Percentiles rank a stretch among this genome's conserved stretches.
phyloP scores from a whole-genome alignment of 2,888 invertebrate genomes.

The Scelioninae gen. 1 region DNA sequence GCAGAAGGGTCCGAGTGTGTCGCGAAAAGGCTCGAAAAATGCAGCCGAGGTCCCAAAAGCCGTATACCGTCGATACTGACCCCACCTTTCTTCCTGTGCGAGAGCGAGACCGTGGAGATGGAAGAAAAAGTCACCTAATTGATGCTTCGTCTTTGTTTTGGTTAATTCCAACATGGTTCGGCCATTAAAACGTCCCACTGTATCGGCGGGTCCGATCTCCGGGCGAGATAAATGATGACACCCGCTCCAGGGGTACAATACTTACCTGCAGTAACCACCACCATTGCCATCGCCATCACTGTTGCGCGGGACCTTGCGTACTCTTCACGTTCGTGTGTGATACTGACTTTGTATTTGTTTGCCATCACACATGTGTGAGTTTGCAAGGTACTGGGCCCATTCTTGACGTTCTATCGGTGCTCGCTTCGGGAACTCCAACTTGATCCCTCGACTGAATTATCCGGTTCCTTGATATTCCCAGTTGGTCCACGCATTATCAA shows the following conservation, averaged over 20 bases:
- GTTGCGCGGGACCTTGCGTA: slow-evolving; percentile 53
- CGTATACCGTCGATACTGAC: slow-evolving; percentile 59
- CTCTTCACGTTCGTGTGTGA: slow-evolving; percentile 42
- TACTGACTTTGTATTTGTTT: slow-evolving; percentile 46
- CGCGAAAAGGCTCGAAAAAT: slow-evolving; percentile 68
- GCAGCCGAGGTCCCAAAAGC: slow-evolving; percentile 61
- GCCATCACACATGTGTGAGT: slow-evolving; percentile 39
- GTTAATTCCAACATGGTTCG: slow-evolving; percentile 89
- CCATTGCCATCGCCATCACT: slow-evolving; percentile 66
- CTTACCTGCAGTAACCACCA: slow-evolving; percentile 80
- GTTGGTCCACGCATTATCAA: slow-evolving; percentile 53
- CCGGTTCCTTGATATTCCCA: slow-evolving; percentile 34
- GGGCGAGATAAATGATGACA: slow-evolving; percentile 86
- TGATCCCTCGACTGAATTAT: slow-evolving; percentile 53
- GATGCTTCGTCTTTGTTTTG: slow-evolving; percentile 89
- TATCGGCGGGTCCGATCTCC: slow-evolving; percentile 87
- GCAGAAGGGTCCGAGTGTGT: slow-evolving; percentile 42
- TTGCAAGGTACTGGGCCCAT: slow-evolving; percentile 48
- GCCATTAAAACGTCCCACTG: slow-evolving; percentile 88
- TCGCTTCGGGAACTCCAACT: slow-evolving; percentile 50
- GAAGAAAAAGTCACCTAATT: slow-evolving; percentile 87
- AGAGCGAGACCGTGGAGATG: slow-evolving; percentile 72
- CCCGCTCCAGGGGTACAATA: slow-evolving; percentile 85
- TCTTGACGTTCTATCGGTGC: slow-evolving; percentile 53
- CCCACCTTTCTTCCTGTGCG: slow-evolving; percentile 30